These are phyloP conservation scores for Andricus grossulariae DNA, from an alignment of 1,140 invertebrate genomes.

Conservation along the genomic window DNA sequence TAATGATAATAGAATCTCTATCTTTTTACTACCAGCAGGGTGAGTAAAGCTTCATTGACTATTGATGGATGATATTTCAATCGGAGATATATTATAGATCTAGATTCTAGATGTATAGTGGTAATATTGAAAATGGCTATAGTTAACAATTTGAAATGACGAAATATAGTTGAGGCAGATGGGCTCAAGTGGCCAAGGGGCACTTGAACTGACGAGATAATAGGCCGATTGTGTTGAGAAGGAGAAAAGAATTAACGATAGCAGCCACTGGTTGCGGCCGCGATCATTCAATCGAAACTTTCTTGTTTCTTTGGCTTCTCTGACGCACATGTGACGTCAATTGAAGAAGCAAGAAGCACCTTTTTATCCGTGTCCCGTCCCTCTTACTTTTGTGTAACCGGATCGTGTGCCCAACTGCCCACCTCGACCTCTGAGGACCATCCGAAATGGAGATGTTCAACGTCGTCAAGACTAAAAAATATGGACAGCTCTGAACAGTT, in stretches of 20 bases:
- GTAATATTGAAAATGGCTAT: conserved; percentile 12
- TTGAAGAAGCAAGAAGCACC: conserved; percentile 66
- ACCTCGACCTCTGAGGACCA: conserved; percentile 34
- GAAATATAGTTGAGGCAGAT: conserved; percentile 59
- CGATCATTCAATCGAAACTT: conserved; percentile 74
- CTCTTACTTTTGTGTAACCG: conserved; percentile 46
- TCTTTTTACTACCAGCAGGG: too few relatives aligned
- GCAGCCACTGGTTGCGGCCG: conserved; percentile 52
- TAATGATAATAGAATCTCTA: too few relatives aligned
- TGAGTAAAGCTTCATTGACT: too few relatives aligned
- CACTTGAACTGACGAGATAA: conserved; percentile 71
- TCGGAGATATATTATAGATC: too few relatives aligned
- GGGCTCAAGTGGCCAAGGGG: conserved; percentile 67
- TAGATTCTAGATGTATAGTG: neutral
- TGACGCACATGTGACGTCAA: conserved; percentile 75
- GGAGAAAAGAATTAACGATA: conserved; percentile 65
- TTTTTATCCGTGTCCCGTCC: conserved; percentile 50
- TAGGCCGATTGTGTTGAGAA: conserved; percentile 63
- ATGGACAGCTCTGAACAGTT: too few relatives aligned
- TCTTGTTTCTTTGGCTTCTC: conserved; percentile 71
- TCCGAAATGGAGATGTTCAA: too few relatives aligned
- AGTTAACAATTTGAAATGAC: conserved; percentile 47
- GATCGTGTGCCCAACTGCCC: conserved; percentile 15
- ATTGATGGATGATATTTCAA: too few relatives aligned
- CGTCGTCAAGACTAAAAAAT: too few relatives aligned